Base-by-base conservation (phyloP, 2,797 vertebrate genomes). In the Melanogrammus aeglefinus region DNA sequence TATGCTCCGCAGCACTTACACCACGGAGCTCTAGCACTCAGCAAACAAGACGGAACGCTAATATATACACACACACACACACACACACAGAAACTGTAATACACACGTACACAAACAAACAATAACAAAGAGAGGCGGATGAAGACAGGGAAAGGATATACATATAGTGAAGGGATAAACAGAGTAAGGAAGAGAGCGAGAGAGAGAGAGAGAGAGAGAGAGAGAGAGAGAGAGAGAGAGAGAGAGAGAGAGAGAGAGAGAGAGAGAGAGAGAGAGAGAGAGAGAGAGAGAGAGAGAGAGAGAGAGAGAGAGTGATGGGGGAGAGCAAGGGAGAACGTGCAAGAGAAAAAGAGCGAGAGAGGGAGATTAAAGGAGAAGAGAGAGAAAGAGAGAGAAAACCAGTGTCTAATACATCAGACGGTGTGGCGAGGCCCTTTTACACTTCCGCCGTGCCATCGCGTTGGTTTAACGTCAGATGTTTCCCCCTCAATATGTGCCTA, bases 1-100 rank as follows among this genome's bases (percentile, higher is more conserved):
- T 84, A 88, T 78, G 87, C 86, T 84, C 77, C 80, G 85, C 79
- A 84, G 82, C 84, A 83, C 85, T 85, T 79, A 70, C 39, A 76
- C 79, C 74, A 77, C 78, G 72, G 76, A 77, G 81, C 86, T 85
- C 74, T 69, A 87, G 74, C 75, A 78, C 77, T 85, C 2, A 7
- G 81, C 78, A 84, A 85, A 88, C 76, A 81, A 38, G 69, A 78
- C 44, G 35, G n/a, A 73, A 29, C 69, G 63, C 14, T 69, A 75
- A 27, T 69, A 13, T 69, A 69, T 13, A 69, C 63, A 27, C 63
- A 51, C 47, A 18, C 51, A 63, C 51, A 69, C 63, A 27, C 63
- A 51, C 47, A 18, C 51, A 63, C 51, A 63, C 51, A 63, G 18
- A 63, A 21, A 63, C 21, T 6, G 21, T n/a, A n/a, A 63, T 8